Base-by-base conservation (phyloP, 2,888 invertebrate species). In the Meteorus cinctellus region DNA sequence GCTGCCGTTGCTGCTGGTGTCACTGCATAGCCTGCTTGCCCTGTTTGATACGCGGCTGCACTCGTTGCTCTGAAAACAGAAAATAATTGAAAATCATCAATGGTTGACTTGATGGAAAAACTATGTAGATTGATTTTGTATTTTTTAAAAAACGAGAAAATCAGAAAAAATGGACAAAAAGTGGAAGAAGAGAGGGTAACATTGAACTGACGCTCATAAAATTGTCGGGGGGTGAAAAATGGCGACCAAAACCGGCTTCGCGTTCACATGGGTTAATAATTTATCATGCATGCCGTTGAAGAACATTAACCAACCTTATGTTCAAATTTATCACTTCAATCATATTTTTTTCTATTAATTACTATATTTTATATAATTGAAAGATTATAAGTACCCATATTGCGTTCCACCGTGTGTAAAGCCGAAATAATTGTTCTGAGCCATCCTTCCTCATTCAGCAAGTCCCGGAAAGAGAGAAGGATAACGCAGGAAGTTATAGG, bases 371-470 rank as follows among this genome's bases (percentile, higher is more conserved):
- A 24, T 68, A 29, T 27, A 48, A 34, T 68, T 62, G 27, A 36
- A 45, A 45, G 19, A 6, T 19, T 45, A 19, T 85, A 83, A 94
- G 93, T 92, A 96, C 95, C 95, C 95, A 90, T 96, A 96, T 92
- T 97, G 97, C 88, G 96, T 96, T 90, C 96, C 96, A 89, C 96
- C 96, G 91, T 97, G 96, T 88, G 96, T 96, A 93, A 97, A 97
- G 90, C 96, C 96, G 91, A 96, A 96, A 93, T 97, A 97, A 93
- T 97, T 97, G 92, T 97, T 97, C 91, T 96, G 94, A 91, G 96
- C 95, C 96, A 96, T 94, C 88, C 87, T 88, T 86, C 86, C 86
- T 85, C 85, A 85, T 41, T 14, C 83, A 86, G 86, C 86, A 86
- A 83, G 85, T 87, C 88, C 87, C 87, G 88, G 87, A 88, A 88